Base-by-base conservation (phyloP, 2,113 vertebrate genomes). In the Lepus timidus region DNA sequence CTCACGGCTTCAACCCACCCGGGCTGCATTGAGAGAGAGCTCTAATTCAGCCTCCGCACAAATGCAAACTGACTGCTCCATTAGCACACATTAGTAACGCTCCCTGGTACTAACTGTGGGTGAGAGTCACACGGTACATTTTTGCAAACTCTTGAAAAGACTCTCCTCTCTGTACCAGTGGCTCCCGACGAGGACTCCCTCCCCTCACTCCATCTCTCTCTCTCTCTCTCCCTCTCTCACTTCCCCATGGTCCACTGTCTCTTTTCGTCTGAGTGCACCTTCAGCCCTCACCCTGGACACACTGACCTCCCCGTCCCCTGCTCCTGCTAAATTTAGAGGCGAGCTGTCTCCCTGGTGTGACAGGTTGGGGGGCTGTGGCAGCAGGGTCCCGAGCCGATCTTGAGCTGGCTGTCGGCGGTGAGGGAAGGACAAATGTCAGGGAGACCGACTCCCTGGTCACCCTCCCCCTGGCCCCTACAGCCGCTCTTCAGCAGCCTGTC, bases 261-360 rank as follows among this genome's bases (percentile, higher is more conserved):
- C 92, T 93, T 90, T 96, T 58, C 88, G 75, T 85, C 85, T 14
- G 73, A n/a, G 36, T 70, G 90, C 94, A 88, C 94, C 96, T 92
- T 52, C 92, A 88, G 96, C 88, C 88, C 85, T 95, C 94, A 88
- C 80, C 92, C 94, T 49, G 95, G 79, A 95, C 90, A 88, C 3
- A 3, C 61, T 95, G 94, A 96, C 95, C 96, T 95, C 80, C 90
- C 88, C 36, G 68, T 76, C 70, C 29, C 49, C 73, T 90, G 78
- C 85, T 96, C 82, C 83, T 95, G 95, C 96, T 97, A 97, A 96
- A 97, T 96, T 95, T 97, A 97, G 97, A 96, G 85, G 79, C 93
- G 29, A 86, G 85, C 94, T 80, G 88, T 97, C 97, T 95, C 97
- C 95, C 97, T 88, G 79, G 92, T 96, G 95, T 82, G 95, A 95